Conservation (phyloP, 2,113 vertebrate species). For the Rhodinocichla rosea region DNA sequence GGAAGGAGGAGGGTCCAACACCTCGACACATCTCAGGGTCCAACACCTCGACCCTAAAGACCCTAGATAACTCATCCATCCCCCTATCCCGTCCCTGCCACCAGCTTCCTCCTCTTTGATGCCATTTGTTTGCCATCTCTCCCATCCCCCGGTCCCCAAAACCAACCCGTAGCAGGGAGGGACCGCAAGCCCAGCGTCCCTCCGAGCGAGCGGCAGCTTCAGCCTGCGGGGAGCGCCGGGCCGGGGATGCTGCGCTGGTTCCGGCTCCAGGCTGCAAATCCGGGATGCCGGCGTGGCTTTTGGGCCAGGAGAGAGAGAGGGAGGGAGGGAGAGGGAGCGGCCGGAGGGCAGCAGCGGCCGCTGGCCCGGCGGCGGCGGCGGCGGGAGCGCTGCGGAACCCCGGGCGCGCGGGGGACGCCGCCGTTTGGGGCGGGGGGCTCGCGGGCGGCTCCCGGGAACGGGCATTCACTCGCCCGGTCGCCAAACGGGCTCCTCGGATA, state of each 20-base stretch:
- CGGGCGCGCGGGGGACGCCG: background rate
- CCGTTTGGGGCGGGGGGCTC: background rate
- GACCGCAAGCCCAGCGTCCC: background rate
- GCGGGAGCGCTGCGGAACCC: background rate
- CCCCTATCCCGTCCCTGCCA: fast-evolving
- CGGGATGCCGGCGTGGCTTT: fast-evolving
- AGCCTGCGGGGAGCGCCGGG: fast-evolving
- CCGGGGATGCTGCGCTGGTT: fast-evolving
- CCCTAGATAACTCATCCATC: background rate
- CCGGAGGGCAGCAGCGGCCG: too few relatives aligned
- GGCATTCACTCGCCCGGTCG: fast-evolving
- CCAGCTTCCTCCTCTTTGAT: fast-evolving
- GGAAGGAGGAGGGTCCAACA: background rate
- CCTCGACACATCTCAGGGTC: background rate
- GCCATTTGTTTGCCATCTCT: background rate
- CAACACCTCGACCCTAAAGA: background rate
- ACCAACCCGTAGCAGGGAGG: background rate
- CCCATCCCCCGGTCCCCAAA: background rate
- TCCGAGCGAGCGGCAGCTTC: background rate
- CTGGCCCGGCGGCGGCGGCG: background rate
- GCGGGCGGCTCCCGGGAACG: background rate
- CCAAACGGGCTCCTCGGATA: background rate
- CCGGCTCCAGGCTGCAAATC: too few relatives aligned
- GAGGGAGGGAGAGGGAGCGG: background rate
- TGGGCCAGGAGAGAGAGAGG: fast-evolving